Conservation (phyloP, 1,140 invertebrate genomes). For the Hermatobates lingyangjiaoensis region DNA sequence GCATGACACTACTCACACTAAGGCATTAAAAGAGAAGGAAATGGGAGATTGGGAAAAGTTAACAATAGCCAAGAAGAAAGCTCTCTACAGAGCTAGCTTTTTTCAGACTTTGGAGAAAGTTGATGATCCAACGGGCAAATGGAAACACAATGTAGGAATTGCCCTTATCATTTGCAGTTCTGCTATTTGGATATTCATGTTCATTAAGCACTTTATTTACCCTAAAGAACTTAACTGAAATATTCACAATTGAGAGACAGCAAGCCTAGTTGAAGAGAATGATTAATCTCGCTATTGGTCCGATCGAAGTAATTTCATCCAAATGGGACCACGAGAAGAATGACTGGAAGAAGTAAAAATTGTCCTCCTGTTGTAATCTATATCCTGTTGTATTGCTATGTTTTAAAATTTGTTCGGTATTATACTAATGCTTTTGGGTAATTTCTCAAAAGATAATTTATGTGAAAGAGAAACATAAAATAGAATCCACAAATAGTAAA, state of each 20-base stretch:
- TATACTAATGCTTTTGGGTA: too few relatives aligned
- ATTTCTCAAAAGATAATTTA: too few relatives aligned
- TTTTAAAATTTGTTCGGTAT: too few relatives aligned
- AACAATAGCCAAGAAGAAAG: slow-evolving; percentile 78
- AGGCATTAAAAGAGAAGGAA: slow-evolving; percentile 69
- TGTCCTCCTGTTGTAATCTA: too few relatives aligned
- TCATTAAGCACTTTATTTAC: slow-evolving; percentile 50
- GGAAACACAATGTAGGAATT: slow-evolving; percentile 58
- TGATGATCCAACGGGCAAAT: slow-evolving; percentile 66
- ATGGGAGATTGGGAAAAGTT: slow-evolving; percentile 88
- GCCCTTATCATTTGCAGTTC: slow-evolving; percentile 31
- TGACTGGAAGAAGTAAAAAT: slow-evolving; percentile 19
- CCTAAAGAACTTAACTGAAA: slow-evolving; percentile 33
- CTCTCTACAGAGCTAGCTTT: slow-evolving; percentile 76
- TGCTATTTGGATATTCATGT: slow-evolving; percentile 48
- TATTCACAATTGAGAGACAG: slow-evolving; percentile 49
- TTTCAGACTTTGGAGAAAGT: slow-evolving; percentile 85
- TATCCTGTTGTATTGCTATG: too few relatives aligned
- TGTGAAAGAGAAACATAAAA: too few relatives aligned
- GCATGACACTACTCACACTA: slow-evolving; percentile 34
- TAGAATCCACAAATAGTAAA: too few relatives aligned
- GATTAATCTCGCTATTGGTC: slow-evolving; percentile 57
- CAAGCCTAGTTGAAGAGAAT: slow-evolving; percentile 60
- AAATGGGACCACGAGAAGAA: slow-evolving; percentile 20
- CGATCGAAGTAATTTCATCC: slow-evolving; percentile 43